A percentile compares a stretch with the other conserved stretches of the same genome.
Evolutionary conservation across 2,113 vertebrate genomes (phyloP).

Genomic region (Notothenia coriiceps): DNA sequence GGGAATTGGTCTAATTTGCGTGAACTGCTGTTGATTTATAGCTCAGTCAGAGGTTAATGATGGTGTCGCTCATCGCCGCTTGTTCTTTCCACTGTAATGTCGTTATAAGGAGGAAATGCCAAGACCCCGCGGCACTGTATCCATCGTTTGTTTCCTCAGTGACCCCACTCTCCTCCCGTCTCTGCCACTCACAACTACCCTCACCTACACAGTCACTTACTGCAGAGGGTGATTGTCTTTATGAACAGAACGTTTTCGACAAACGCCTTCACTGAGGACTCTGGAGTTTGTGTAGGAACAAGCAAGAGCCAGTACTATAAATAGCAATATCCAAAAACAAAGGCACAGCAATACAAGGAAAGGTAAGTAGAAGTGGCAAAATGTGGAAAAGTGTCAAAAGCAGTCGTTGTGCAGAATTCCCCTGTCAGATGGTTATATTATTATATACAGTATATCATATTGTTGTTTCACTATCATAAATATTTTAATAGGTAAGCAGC

Average conservation of each 20-base stretch:
- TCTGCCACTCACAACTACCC: conserved; percentile 44
- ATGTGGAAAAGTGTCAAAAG: not conserved
- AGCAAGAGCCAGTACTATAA: not conserved
- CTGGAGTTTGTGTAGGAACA: not conserved
- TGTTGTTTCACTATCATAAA: not conserved
- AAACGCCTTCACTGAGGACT: conserved; percentile 8
- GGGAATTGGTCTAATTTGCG: conserved; percentile 87
- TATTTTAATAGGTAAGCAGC: not conserved
- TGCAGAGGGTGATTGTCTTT: conserved; percentile 36
- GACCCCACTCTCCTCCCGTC: conserved; percentile 69
- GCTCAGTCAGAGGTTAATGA: conserved; percentile 91
- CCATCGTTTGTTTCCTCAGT: conserved; percentile 54
- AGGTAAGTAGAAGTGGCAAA: not conserved
- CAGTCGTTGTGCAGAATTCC: not conserved
- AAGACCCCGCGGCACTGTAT: conserved; percentile 70
- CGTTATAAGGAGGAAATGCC: conserved; percentile 81
- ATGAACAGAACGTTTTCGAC: conserved; percentile 21
- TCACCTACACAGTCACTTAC: conserved; percentile 36
- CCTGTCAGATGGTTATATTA: not conserved
- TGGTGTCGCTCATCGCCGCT: conserved; percentile 84
- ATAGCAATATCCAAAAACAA: not conserved
- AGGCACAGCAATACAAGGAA: not conserved
- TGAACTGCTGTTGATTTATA: conserved; percentile 89
- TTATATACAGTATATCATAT: not conserved
- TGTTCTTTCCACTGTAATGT: conserved; percentile 90